Evolutionary conservation across 2,888 invertebrate genomes (phyloP), one percentile per base, ranked within the genome.

Genomic region (Ormyrus rosae): DNA sequence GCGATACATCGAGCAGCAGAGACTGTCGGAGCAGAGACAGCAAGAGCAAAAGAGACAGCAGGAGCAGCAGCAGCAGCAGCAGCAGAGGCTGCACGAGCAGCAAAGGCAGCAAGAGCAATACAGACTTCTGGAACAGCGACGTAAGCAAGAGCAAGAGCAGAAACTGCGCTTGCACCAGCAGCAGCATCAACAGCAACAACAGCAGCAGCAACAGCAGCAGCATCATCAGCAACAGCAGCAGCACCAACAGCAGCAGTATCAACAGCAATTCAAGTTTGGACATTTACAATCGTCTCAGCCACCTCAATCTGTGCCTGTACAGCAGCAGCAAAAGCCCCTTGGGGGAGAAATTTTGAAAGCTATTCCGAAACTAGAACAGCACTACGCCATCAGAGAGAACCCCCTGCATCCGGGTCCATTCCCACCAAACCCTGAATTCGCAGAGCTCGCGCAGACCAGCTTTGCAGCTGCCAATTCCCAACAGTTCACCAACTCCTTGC

Each of bases 361-460:
- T 19, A 93, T 96, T 79, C 94, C 96, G 6, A 96, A 95, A 91
- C 94, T 93, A 84, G 96, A 96, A 90, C 96, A 96, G 85, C 96
- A 96, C 85, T 90, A 89, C 51, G 87, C 90, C 0, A 89, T 91
- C 55, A 83, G 90, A 69, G 90, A 91, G 77, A 91, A 90, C 83
- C 91, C 90, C 6, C 86, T 87, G 55, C 89, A 90, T 72, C 91
- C 90, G 0, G 91, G 90, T 13, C 90, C 89, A 0, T 90, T 89
- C 78, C 90, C 91, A 8, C 88, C 88, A 2, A 89, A 86, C 83
- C 84, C 87, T 5, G 83, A 86, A 69, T 78, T 84, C 10, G 83
- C 86, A 10, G 81, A 82, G 0, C 11, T 68, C 58, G 85, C 9
- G 51, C 85, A 6, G 82, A 85, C 61, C 85, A 84, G 69, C 5